Percentiles rank a stretch among this genome's conserved stretches.
Evolutionary conservation across 2,888 invertebrate species (phyloP).

Genomic region (Drosophila meridiana): DNA sequence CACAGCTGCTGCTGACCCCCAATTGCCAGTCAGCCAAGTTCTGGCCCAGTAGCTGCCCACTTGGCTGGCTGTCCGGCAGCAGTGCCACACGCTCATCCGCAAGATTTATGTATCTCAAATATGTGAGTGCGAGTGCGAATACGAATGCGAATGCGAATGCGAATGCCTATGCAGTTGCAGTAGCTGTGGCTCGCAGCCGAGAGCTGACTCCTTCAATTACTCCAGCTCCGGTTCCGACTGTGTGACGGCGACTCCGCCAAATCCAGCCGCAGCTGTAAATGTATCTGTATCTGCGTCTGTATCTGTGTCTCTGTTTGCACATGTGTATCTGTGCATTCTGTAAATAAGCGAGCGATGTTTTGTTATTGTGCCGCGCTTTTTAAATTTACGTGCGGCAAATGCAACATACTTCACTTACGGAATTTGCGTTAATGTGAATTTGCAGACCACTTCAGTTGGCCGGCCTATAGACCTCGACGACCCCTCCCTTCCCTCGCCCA

Average conservation of each 20-base stretch:
- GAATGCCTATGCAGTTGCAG: constrained; percentile 44
- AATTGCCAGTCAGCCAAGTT: constrained; percentile 12
- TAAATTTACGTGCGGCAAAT: constrained; percentile 82
- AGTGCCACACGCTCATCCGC: constrained; percentile 66
- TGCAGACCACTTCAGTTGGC: constrained; percentile 80
- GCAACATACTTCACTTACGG: constrained; percentile 81
- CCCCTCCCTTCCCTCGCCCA: constrained; percentile 1
- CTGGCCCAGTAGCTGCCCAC: constrained; percentile 23
- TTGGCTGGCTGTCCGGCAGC: constrained; percentile 26
- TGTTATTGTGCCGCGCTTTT: constrained; percentile 78
- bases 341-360: constrained; percentile 70
- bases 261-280: constrained; percentile 45
- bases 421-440: constrained; percentile 82
- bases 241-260: constrained; percentile 30
- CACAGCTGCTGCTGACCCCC: constrained; percentile 45
- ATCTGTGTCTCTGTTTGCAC: constrained; percentile 8
- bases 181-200: constrained; percentile 24
- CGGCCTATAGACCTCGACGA: constrained; percentile 3
- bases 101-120: constrained; percentile 81
- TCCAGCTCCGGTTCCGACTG: constrained; percentile 30
- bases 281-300: constrained; percentile 29
- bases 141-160: constrained; percentile 74
- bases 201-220: constrained; percentile 52
- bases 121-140: constrained; percentile 68
- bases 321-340: constrained; percentile 30